A percentile compares a stretch with the other conserved stretches of the same genome.
Evolutionary conservation across 2,113 vertebrate species (phyloP).

Genomic region (Circaetus cinerascens): DNA sequence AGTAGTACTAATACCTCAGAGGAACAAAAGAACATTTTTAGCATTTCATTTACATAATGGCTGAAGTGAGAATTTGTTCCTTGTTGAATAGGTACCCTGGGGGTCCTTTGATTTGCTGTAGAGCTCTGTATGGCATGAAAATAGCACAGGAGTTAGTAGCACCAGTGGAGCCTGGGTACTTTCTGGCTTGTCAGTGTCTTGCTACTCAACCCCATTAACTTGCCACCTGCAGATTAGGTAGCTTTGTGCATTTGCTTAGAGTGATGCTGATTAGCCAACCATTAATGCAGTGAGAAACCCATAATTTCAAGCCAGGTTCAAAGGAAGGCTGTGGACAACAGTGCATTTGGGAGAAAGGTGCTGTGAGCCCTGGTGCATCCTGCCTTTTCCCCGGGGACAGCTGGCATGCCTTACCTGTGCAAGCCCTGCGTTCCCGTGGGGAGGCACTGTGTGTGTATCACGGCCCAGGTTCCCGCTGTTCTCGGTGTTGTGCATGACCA

Average conservation of each 20-base stretch:
- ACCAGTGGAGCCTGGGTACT: not conserved
- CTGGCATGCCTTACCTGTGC: not conserved
- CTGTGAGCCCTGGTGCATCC: not conserved
- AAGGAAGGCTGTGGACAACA: not conserved
- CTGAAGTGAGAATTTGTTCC: slow-evolving; percentile 35
- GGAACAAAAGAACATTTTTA: slow-evolving; percentile 33
- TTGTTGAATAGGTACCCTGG: slow-evolving; percentile 21
- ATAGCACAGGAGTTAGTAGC: not conserved
- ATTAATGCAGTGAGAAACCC: not conserved
- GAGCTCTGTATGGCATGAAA: not conserved
- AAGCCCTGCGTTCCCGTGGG: not conserved
- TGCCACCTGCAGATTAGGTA: not conserved
- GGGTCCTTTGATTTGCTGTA: slow-evolving; percentile 5
- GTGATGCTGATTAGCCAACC: not conserved
- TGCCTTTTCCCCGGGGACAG: not conserved
- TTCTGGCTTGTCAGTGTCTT: not conserved
- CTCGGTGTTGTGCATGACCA: fast-evolving
- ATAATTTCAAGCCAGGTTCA: not conserved
- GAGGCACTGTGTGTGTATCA: fast-evolving
- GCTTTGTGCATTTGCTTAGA: not conserved
- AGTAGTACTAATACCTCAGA: slow-evolving; percentile 1
- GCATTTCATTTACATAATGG: slow-evolving; percentile 55
- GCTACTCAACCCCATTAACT: not conserved
- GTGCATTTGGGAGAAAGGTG: not conserved
- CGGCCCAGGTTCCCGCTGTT: fast-evolving